Evolutionary conservation across 2,888 invertebrate species (phyloP), one percentile per base, ranked within the genome.

Genomic region (Gymnosoma rotundatum): DNA sequence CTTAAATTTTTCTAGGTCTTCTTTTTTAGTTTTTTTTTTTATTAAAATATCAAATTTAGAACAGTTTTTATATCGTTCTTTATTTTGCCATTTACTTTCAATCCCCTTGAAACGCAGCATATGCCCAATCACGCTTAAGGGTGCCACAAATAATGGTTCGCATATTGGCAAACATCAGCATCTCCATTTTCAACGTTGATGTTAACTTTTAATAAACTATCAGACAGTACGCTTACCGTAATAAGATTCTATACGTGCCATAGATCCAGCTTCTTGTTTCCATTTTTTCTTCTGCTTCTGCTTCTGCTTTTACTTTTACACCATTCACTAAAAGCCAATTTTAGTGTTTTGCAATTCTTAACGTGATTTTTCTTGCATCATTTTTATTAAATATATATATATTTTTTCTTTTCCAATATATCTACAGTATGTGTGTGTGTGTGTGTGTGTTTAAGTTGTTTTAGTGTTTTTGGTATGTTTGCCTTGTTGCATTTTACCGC

Each of bases 401-500:
- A 52, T 81, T 78, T 81, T 67, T 81, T 36, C 69, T 38, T 64
- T 78, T 78, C 63, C 69, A 64, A 70, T 60, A 80, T 67, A 25
- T 21, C 45, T 8, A 48, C 16, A 38, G 56, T 60, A 45, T 45
- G 42, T 20, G 52, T 66, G 58, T 69, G 58, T 52, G 8, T 38
- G 20, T 45, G 48, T 45, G 4, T 52, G 38, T 52, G 36, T 45
- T 12, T n/a, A 14, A 50, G 48, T 61, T 48, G 7, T 36, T 74
- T 60, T 78, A 64, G 67, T 50, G 50, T 21, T 45, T 63, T n/a
- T 73, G 60, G 70, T 73, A 45, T 67, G 64, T 81, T 83, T 83
- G 75, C 58, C 72, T 86, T 83, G 87, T 86, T 87, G 86, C 87
- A 86, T 78, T 85, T 84, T 82, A 85, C 86, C 85, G 87, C 85